Percentiles rank a stretch among this genome's conserved stretches.
These are phyloP conservation scores for Sebastes taczanowskii DNA, from an alignment of 2,797 vertebrate species.

Conservation along the genomic window DNA sequence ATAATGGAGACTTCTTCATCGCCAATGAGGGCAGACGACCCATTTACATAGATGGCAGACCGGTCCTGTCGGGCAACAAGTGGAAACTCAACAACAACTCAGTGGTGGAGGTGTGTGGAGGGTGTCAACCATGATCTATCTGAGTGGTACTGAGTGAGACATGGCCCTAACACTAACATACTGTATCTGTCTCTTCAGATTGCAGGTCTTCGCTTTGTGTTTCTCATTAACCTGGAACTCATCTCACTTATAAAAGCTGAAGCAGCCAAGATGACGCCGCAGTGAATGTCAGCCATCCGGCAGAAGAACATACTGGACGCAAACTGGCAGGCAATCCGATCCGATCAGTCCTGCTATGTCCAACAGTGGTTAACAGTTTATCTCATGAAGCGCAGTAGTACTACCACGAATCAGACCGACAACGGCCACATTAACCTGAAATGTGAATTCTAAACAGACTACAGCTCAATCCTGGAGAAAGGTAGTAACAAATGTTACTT, in stretches of 20 bases:
- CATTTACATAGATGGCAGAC: conserved; percentile 94
- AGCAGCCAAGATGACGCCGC: conserved; percentile 93
- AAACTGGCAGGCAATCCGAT: not conserved
- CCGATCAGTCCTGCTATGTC: not conserved
- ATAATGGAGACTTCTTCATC: conserved; percentile 97
- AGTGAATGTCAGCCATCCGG: conserved; percentile 74
- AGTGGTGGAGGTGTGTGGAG: conserved; percentile 89
- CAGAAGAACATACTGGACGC: not conserved
- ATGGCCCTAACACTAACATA: not conserved
- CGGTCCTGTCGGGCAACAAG: conserved; percentile 93
- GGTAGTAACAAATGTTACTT: conserved; percentile 34
- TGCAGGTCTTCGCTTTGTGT: conserved; percentile 95
- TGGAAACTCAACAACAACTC: conserved; percentile 98
- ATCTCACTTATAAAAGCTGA: conserved; percentile 96
- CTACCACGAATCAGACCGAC: not conserved
- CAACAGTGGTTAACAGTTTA: not conserved
- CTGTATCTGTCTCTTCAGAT: conserved; percentile 81
- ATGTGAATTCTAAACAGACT: conserved; percentile 30
- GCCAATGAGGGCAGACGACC: conserved; percentile 94
- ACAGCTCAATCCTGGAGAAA: conserved; percentile 23
- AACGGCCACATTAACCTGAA: conserved; percentile 12
- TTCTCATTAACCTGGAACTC: conserved; percentile 97
- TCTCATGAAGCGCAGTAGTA: conserved; percentile 1
- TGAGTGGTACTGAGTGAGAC: not conserved
- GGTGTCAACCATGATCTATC: not conserved